Percentiles rank a stretch among this genome's conserved stretches.
phyloP scores from a whole-genome alignment of 1,140 invertebrate genomes.

The Lordiphosa collinella region DNA sequence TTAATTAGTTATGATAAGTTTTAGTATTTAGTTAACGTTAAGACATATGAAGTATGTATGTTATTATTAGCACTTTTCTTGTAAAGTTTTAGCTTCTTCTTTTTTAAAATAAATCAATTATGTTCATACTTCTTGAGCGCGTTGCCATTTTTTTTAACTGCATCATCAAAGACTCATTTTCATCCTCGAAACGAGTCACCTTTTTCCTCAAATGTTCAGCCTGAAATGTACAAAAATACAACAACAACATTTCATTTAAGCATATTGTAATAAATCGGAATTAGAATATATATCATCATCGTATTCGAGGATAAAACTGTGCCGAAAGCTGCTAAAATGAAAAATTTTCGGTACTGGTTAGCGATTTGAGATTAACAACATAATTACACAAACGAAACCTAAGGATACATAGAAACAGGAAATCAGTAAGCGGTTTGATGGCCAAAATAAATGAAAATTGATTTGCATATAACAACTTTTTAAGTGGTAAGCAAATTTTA shows the following conservation, averaged over 20 bases:
- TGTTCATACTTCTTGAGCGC: conserved; percentile 87
- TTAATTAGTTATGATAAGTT: too few species aligned
- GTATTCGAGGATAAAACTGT: conserved; percentile 69
- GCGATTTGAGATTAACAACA: conserved; percentile 1
- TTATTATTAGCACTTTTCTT: conserved; percentile 6
- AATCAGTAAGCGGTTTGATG: neutral
- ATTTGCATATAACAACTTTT: too few species aligned
- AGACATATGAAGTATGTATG: neutral
- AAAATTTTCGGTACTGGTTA: conserved; percentile 22
- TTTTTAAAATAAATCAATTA: conserved; percentile 23
- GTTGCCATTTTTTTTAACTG: conserved; percentile 97
- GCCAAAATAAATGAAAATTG: neutral
- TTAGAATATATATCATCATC: conserved; percentile 24
- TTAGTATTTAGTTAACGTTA: too few species aligned
- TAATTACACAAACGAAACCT: conserved; percentile 4
- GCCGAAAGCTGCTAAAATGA: conserved; percentile 5
- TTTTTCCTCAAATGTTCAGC: conserved; percentile 91
- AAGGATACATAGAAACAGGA: neutral
- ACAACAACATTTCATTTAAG: conserved; percentile 39
- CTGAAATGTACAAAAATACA: conserved; percentile 81
- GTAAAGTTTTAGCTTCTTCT: conserved; percentile 1
- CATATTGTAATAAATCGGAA: conserved; percentile 25
- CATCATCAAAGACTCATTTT: conserved; percentile 94
- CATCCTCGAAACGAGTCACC: conserved; percentile 92
- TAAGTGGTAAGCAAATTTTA: too few species aligned